Evolutionary conservation across 1,140 invertebrate genomes (phyloP).

Genomic region (Trichonephila clavipes): DNA sequence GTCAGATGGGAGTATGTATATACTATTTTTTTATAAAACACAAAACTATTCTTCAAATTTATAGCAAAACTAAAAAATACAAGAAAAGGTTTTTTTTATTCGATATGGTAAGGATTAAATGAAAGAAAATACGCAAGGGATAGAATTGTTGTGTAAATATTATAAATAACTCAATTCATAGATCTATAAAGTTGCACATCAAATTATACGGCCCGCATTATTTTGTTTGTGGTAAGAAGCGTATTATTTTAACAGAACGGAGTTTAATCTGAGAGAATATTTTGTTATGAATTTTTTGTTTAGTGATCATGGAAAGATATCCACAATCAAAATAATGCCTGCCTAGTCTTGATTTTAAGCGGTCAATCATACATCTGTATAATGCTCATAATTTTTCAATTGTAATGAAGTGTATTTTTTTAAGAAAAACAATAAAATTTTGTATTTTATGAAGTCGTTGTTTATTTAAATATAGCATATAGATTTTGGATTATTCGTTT

Average conservation of each 20-base stretch:
- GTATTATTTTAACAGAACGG: background rate
- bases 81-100: too few species aligned
- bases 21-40: too few species aligned
- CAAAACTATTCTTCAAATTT: too few species aligned
- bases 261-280: background rate
- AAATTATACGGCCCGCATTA: background rate
- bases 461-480: background rate
- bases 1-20: too few species aligned
- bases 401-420: background rate
- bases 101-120: too few species aligned
- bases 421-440: slow-evolving; percentile 7
- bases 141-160: background rate
- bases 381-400: slow-evolving; percentile 27
- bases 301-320: background rate
- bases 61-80: too few species aligned
- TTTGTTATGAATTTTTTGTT: background rate
- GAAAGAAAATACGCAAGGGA: too few species aligned
- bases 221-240: background rate
- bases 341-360: background rate
- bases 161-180: background rate
- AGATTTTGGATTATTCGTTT: too few species aligned
- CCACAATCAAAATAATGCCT: background rate
- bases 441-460: background rate
- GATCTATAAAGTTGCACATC: background rate
- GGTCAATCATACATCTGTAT: slow-evolving; percentile 28